Evolutionary conservation across 2,113 vertebrate species (phyloP).

Genomic region (Sorex fumeus): DNA sequence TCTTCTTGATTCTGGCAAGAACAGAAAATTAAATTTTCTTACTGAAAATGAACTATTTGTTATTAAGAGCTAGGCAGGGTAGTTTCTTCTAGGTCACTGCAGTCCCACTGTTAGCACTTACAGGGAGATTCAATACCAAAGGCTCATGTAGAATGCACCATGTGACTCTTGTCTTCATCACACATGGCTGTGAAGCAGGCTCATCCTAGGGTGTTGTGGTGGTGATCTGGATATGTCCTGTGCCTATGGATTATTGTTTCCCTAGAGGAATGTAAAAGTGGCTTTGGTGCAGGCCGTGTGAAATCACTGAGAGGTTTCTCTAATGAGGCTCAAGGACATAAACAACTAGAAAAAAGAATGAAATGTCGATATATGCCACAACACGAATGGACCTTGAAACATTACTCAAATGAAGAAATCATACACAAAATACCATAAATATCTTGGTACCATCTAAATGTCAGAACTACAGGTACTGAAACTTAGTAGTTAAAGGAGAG

Average conservation of each 20-base stretch:
- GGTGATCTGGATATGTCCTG: fast-evolving
- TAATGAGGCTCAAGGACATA: not conserved
- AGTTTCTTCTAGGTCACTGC: not conserved
- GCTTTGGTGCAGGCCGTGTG: not conserved
- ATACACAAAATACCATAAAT: not conserved
- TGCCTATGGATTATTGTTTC: not conserved
- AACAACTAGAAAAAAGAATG: not conserved
- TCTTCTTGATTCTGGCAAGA: not conserved
- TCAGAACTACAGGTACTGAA: not conserved
- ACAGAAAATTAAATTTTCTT: not conserved
- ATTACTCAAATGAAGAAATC: not conserved
- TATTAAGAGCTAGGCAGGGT: fast-evolving
- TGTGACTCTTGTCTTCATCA: not conserved
- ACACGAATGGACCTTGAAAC: not conserved
- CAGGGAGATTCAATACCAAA: not conserved
- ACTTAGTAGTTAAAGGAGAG: no score
- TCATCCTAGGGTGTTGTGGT: fast-evolving
- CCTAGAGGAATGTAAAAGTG: not conserved
- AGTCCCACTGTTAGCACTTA: not conserved
- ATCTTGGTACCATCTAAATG: fast-evolving
- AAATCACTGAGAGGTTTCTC: not conserved
- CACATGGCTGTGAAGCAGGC: not conserved
- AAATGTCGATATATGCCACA: no score
- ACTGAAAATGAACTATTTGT: not conserved
- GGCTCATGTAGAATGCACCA: not conserved